These are phyloP conservation scores for Actinostola sp. DNA, from an alignment of 92 coral and sea anemone species.

Conservation along the genomic window DNA sequence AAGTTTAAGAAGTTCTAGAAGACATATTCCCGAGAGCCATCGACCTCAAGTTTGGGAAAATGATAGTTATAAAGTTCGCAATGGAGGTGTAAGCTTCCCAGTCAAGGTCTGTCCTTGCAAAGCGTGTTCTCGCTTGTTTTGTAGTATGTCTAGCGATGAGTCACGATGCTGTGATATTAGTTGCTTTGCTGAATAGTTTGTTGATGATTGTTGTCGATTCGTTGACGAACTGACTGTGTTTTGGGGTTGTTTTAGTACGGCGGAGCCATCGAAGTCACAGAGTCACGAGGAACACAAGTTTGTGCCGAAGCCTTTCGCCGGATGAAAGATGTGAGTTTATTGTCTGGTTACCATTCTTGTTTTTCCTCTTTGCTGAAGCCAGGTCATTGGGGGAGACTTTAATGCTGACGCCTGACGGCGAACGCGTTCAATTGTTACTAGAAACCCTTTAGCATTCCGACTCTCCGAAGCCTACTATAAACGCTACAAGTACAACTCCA, in stretches of 20 bases:
- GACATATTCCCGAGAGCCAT: conserved; percentile 94
- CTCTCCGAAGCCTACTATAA: no score
- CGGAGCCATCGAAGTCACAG: conserved; percentile 93
- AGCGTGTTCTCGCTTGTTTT: background rate
- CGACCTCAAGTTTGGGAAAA: conserved; percentile 99
- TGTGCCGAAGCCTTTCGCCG: conserved; percentile 95
- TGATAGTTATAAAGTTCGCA: conserved; percentile 96
- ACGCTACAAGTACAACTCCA: no score
- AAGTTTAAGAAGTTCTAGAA: conserved; percentile 89
- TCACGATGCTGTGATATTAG: background rate
- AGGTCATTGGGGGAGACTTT: conserved; percentile 35
- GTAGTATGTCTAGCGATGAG: background rate
- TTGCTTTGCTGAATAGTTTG: background rate
- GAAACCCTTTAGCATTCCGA: no score
- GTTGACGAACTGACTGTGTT: conserved; percentile 3
- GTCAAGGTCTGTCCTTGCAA: conserved; percentile 77
- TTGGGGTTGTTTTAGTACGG: conserved; percentile 68
- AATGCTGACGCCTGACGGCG: background rate
- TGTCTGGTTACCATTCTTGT: conserved; percentile 2
- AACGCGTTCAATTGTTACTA: background rate
- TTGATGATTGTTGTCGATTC: background rate
- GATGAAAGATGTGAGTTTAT: conserved; percentile 77
- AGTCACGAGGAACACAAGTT: conserved; percentile 97
- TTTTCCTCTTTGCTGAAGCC: conserved; percentile 38
- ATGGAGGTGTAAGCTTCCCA: conserved; percentile 99